Evolutionary conservation across 2,888 invertebrate genomes (phyloP), one percentile per base, ranked within the genome.

Genomic region (Orthonevra nobilis): DNA sequence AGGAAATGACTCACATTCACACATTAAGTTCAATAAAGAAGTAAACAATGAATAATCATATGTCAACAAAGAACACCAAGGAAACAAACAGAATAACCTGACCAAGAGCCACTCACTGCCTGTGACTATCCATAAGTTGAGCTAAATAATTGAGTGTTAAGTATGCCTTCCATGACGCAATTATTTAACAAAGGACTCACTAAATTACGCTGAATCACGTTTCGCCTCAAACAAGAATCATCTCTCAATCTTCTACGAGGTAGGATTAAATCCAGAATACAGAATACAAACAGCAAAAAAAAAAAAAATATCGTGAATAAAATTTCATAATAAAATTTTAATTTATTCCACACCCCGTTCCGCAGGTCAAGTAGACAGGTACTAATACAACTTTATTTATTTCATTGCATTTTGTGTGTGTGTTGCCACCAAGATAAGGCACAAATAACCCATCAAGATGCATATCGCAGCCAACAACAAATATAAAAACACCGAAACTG

Each of bases 261-360:
- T 72, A 64, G n/a, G n/a, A n/a, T n/a, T n/a, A n/a, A n/a, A n/a
- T n/a, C n/a, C n/a, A n/a, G n/a, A n/a, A n/a, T n/a, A n/a, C n/a
- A n/a, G n/a, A n/a, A n/a, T n/a, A n/a, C n/a, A n/a, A n/a, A n/a
- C n/a, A n/a, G n/a, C n/a, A n/a, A n/a, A n/a, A n/a, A n/a, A n/a
- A n/a, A n/a, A n/a, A n/a, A n/a, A n/a, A n/a, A n/a, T n/a, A 3
- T 23, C 23, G 52, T 72, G 52, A 72, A 77, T 60, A 66, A 72
- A 72, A 79, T 72, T 72, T 60, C 60, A 72, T 54, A 64, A 79
- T 72, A 72, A 79, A 72, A 72, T 61, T n/a, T 72, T 72, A 72
- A 79, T 79, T 79, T 79, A 79, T 79, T 79, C 72, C 44, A 40
- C 42, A 72, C 72, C 72, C 66, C 77, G 72, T 72, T 66, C 77